phyloP scores from a whole-genome alignment of 2,888 invertebrate genomes.

The Hesperia comma region DNA sequence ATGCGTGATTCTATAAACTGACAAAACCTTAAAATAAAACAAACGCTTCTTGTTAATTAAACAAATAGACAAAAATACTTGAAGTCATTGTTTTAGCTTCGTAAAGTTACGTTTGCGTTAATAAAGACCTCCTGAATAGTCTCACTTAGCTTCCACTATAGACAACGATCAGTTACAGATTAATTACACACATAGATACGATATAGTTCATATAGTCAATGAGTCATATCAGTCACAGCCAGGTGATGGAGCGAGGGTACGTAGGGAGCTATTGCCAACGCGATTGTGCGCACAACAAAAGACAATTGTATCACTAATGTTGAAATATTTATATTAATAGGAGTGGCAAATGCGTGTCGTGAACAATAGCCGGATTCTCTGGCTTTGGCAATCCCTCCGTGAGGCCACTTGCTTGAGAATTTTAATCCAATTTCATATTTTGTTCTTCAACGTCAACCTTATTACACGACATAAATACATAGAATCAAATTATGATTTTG shows the following conservation, averaged over 20 bases:
- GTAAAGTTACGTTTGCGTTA: too few species aligned
- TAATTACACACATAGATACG: too few species aligned
- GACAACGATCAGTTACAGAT: too few species aligned
- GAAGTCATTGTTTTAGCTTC: too few species aligned
- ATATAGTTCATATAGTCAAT: constrained; percentile 41
- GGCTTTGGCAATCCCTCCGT: constrained; percentile 22
- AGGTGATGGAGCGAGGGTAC: constrained; percentile 48
- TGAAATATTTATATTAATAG: constrained; percentile 34
- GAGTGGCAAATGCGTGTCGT: constrained; percentile 28
- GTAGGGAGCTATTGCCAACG: constrained; percentile 21
- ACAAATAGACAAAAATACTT: too few species aligned
- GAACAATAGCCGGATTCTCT: constrained; percentile 34
- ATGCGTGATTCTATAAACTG: too few species aligned
- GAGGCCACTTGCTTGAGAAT: constrained; percentile 12
- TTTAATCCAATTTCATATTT: constrained; percentile 4
- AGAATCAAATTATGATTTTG: too few species aligned
- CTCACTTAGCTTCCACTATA: too few species aligned
- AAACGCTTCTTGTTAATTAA: too few species aligned
- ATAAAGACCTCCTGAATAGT: too few species aligned
- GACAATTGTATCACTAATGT: constrained; percentile 31
- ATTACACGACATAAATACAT: too few species aligned
- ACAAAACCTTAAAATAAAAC: too few species aligned
- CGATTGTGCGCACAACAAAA: constrained; percentile 33
- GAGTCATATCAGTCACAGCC: constrained; percentile 54
- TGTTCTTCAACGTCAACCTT: neutral